Conservation (phyloP, 2,113 vertebrate genomes). For the Indicator maculatus region DNA sequence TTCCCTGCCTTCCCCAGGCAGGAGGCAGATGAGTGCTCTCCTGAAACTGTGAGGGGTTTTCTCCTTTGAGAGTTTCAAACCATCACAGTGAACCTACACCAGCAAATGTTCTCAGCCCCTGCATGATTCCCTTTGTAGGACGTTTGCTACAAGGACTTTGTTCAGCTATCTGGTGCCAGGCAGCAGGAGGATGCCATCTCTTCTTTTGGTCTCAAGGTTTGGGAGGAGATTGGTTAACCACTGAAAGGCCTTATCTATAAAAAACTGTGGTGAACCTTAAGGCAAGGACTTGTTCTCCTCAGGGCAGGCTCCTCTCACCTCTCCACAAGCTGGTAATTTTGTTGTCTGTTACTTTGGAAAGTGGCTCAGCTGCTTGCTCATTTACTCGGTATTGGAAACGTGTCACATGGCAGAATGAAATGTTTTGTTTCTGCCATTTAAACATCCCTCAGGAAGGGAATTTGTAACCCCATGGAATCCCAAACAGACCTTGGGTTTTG, state of each 20-base stretch:
- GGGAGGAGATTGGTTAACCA: neutral
- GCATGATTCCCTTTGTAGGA: neutral
- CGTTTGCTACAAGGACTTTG: neutral
- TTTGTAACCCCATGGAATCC: neutral
- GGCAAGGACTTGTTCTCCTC: neutral
- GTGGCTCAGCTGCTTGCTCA: neutral
- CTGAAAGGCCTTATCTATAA: conserved; percentile 12
- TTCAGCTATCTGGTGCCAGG: neutral
- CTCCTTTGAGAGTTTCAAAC: no score
- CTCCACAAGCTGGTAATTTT: neutral
- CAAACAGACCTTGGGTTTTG: neutral
- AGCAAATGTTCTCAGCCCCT: neutral
- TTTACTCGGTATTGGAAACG: neutral
- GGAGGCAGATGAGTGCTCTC: neutral
- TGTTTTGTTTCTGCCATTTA: neutral
- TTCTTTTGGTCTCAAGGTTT: neutral
- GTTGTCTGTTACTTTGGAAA: conserved; percentile 7
- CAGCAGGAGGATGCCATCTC: neutral
- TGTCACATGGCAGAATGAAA: neutral
- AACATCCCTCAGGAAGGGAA: neutral
- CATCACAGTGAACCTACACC: neutral
- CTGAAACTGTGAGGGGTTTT: rapidly evolving
- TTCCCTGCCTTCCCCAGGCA: neutral
- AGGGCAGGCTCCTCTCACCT: conserved; percentile 9
- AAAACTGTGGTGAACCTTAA: conserved; percentile 21